A percentile compares a stretch with the other conserved stretches of the same genome.
Conservation (phyloP, 2,888 invertebrate species). For the Hypercompe scribonia region DNA sequence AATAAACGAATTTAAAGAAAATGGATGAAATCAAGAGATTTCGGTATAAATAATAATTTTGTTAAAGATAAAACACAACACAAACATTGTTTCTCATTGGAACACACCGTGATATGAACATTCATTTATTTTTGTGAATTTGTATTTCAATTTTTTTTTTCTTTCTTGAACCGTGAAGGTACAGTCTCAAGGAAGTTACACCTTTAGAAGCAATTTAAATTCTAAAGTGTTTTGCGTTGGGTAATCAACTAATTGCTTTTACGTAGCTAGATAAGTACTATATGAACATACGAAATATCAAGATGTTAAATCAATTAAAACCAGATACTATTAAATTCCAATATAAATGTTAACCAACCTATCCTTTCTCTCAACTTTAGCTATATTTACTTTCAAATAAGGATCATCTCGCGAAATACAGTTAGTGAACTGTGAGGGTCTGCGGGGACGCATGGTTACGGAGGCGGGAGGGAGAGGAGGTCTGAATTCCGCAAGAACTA, state of each 20-base stretch:
- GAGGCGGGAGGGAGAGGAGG: constrained; percentile 54
- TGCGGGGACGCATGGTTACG: constrained; percentile 45
- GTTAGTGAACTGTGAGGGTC: constrained; percentile 39
- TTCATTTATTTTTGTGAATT: no score
- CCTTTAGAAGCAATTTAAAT: background rate
- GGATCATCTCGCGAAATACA: constrained; percentile 49
- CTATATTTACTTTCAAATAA: constrained; percentile 44
- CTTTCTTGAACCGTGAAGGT: background rate
- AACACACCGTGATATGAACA: no score
- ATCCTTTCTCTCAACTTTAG: constrained; percentile 43
- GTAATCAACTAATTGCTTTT: constrained; percentile 4
- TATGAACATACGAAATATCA: background rate
- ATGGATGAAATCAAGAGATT: no score
- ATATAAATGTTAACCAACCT: constrained; percentile 34
- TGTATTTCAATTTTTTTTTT: no score
- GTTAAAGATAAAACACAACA: no score
- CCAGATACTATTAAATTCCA: constrained; percentile 8
- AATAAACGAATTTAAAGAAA: no score
- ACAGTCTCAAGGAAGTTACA: background rate
- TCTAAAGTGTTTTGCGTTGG: background rate
- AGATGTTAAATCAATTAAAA: constrained; percentile 13
- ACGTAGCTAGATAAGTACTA: background rate
- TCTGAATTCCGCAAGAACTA: constrained; percentile 72
- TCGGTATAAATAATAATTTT: no score
- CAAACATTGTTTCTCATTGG: no score